Base-by-base conservation (phyloP, 2,797 vertebrate genomes). In the Clarias pachynema region DNA sequence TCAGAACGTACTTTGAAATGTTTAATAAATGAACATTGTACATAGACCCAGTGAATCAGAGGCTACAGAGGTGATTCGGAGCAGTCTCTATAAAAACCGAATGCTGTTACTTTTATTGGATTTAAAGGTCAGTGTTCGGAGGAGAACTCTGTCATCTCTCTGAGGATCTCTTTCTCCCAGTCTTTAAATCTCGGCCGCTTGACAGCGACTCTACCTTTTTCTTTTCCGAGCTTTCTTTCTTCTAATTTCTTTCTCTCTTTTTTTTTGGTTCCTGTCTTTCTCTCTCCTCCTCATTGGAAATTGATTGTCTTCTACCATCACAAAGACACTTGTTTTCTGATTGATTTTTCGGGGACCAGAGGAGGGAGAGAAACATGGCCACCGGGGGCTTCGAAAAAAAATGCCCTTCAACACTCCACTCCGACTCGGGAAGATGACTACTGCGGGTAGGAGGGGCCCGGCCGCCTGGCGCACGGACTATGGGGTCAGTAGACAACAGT, bases 231-330 rank as follows among this genome's bases (percentile, higher is more conserved):
- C 86, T 86, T 83, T 87, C 40, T 89, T 77, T 89, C 85, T 85
- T 82, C 40, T n/a, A 40, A 60, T 85, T 86, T 89, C 85, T 84
- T 82, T 84, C 75, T 69, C 62, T 83, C 31, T 84, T 86, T 86
- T 84, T 88, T 87, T 91, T 90, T 88, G 60, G 81, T 87, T 87
- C 85, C 70, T 79, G 77, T 81, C 86, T 84, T 87, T 90, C 87
- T 86, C 91, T 92, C 92, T 94, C 91, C 92, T 90, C 91, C 93
- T 92, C 91, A 93, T 94, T 94, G 94, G 94, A 95, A 95, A 95
- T 95, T 96, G 95, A 96, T 96, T 96, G 95, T 96, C 95, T 96
- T 94, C 95, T 93, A 95, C 94, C 94, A 95, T 95, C 95, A 96
- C 95, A 96, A 96, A 96, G 95, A 96, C 95, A 96, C 95, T 95